Evolutionary conservation across 2,797 vertebrate genomes (phyloP).

Genomic region (Rhinophrynus dorsalis): DNA sequence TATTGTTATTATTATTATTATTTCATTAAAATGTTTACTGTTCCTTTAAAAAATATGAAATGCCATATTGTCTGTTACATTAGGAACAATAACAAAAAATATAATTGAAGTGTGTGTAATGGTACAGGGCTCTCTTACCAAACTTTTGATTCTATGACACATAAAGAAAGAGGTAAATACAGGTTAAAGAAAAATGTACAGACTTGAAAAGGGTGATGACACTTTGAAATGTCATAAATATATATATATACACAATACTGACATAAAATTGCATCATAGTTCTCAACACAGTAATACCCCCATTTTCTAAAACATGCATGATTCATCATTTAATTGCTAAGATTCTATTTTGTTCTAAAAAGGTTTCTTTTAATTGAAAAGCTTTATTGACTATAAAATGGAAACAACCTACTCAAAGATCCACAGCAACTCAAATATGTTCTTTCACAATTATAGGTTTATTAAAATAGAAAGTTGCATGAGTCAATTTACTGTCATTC

Average conservation of each 20-base stretch:
- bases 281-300: not conserved
- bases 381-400: not conserved
- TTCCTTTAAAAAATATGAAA: too few species aligned
- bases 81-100: not conserved
- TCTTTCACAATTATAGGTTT: not conserved
- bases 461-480: not conserved
- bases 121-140: not conserved
- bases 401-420: not conserved
- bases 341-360: slow-evolving; percentile 1
- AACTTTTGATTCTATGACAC: slow-evolving; percentile 4
- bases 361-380: slow-evolving; percentile 1
- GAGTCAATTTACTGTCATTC: slow-evolving; percentile 7
- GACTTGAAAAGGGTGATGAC: not conserved
- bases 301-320: not conserved
- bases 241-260: too few species aligned
- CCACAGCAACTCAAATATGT: not conserved
- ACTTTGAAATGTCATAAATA: not conserved
- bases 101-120: slow-evolving; percentile 6
- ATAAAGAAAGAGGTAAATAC: slow-evolving; percentile 7
- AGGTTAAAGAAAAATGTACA: not conserved
- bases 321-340: slow-evolving; percentile 9
- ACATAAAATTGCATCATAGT: not conserved
- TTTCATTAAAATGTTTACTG: too few species aligned
- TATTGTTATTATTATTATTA: too few species aligned
- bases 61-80: too few species aligned